A percentile compares a stretch with the other conserved stretches of the same genome.
Evolutionary conservation across 2,113 vertebrate species (phyloP).

Genomic region (Heptranchias perlo): DNA sequence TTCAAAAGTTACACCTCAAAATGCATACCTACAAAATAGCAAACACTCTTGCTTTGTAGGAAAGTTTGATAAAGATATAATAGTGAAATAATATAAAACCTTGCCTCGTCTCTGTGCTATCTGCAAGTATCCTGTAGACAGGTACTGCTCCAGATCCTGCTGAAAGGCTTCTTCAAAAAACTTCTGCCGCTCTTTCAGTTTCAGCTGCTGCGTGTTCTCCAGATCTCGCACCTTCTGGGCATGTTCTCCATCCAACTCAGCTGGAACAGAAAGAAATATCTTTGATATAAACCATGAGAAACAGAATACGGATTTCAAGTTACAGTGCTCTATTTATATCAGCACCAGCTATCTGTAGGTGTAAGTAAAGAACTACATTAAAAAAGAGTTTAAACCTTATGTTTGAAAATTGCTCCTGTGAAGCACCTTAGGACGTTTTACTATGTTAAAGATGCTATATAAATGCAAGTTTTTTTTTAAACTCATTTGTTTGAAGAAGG

Average conservation of each 20-base stretch:
- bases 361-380: neutral
- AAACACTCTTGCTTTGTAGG: neutral
- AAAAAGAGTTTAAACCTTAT: neutral
- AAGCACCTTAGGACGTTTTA: no score
- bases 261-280: slow-evolving; percentile 49
- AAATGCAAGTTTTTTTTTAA: no score
- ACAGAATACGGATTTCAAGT: neutral
- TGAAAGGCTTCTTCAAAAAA: slow-evolving; percentile 97
- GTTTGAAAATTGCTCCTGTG: no score
- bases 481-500: neutral
- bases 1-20: neutral
- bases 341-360: neutral
- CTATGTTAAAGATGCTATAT: no score
- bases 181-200: slow-evolving; percentile 90
- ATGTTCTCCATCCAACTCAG: slow-evolving; percentile 81
- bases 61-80: neutral
- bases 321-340: neutral
- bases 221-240: slow-evolving; percentile 74
- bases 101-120: slow-evolving; percentile 87
- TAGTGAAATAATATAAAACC: slow-evolving; percentile 41
- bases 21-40: neutral
- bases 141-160: slow-evolving; percentile 97
- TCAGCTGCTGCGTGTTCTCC: slow-evolving; percentile 77
- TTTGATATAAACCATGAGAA: neutral
- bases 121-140: slow-evolving; percentile 90